phyloP scores from a whole-genome alignment of 2,888 invertebrate species.

The Melanargia galathea region DNA sequence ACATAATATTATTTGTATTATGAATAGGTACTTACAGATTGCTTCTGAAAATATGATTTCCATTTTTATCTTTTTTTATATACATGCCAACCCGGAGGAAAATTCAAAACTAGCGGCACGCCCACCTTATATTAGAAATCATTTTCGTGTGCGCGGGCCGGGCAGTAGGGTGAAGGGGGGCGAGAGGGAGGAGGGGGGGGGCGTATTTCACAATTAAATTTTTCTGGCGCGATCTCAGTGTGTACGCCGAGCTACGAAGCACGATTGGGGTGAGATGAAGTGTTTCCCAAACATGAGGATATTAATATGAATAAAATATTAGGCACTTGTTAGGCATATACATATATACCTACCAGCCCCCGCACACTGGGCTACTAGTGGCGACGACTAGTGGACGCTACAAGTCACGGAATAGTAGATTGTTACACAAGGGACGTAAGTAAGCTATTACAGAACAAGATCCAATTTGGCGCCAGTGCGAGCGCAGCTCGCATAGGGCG shows the following conservation, averaged over 20 bases:
- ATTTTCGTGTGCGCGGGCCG: conserved; percentile 45
- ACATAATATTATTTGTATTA: too few relatives aligned
- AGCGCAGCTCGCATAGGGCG: too few relatives aligned
- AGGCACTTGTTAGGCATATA: too few relatives aligned
- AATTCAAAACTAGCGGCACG: conserved; percentile 41
- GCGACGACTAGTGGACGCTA: too few relatives aligned
- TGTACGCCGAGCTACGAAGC: conserved; percentile 68
- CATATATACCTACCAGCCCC: too few relatives aligned
- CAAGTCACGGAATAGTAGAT: too few relatives aligned
- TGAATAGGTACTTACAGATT: too few relatives aligned
- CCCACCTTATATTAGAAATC: conserved; percentile 44
- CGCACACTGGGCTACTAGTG: too few relatives aligned
- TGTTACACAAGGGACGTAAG: too few relatives aligned
- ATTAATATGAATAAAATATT: not conserved
- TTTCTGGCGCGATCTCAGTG: conserved; percentile 75
- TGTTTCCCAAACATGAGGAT: conserved; percentile 51
- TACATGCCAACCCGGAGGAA: conserved; percentile 31
- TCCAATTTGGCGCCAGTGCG: too few relatives aligned
- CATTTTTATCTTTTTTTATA: conserved; percentile 34
- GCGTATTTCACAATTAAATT: conserved; percentile 80
- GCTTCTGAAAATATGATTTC: conserved; percentile 16
- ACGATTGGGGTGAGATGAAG: conserved; percentile 56
- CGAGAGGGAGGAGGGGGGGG: too few relatives aligned
- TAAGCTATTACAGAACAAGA: too few relatives aligned
- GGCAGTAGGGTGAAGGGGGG: conserved; percentile 30